Evolutionary conservation across 2,888 invertebrate species (phyloP), one percentile per base, ranked within the genome.

Genomic region (Sympetrum striolatum): DNA sequence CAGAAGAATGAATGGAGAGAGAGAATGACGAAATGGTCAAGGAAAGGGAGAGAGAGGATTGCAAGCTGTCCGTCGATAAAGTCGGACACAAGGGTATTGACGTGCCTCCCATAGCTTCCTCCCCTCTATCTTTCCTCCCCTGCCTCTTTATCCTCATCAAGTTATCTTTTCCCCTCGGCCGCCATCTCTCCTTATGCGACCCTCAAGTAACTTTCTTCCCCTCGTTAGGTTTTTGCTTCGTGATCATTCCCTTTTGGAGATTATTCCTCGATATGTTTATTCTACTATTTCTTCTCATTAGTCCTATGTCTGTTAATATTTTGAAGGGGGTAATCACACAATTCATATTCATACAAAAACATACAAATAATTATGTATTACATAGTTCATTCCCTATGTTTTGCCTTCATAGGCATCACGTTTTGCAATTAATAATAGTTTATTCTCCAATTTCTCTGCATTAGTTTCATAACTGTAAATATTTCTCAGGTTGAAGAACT

Each of bases 1-100:
- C 31, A 58, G 31, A 53, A 25, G 25, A 31, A 12, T 48, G 82
- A 82, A 39, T 15, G 18, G 31, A 58, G 35, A 31, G 35, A 31
- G 37, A 58, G 82, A 35, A 22, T 35, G 31, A 35, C 48, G 58
- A 6, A n/a, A 48, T 48, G 48, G 81, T 81, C 81, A 48, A 58
- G 15, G 25, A 25, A n/a, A 31, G 6, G 35, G 37, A n/a, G 37
- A 14, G 22, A 14, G n/a, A 86, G 86, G 86, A 86, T 86, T 64
- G 86, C 86, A 86, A 86, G 86, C 86, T 86, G 86, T 86, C 86
- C 86, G 86, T 86, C 86, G 86, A 86, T 86, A 86, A 86, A 86
- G 86, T 86, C 86, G 86, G 86, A 86, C 86, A 86, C 86, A 64
- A 86, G 86, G 86, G 86, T 86, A 86, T 86, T 86, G 86, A 86